phyloP scores from a whole-genome alignment of 1,140 invertebrate species.

The Hylaeus volcanicus region DNA sequence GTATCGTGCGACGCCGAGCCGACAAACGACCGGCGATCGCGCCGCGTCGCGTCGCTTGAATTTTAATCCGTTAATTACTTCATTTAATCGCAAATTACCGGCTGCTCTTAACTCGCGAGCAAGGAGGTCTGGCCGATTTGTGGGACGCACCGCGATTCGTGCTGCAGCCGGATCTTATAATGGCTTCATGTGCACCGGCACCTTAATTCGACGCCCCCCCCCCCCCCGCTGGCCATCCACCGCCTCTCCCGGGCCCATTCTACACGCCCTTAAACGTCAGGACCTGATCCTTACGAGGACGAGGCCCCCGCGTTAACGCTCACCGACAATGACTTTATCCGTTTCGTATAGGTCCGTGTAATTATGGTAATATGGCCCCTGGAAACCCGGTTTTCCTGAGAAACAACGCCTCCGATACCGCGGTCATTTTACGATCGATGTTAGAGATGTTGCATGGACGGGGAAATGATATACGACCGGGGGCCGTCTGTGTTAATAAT shows the following conservation, averaged over 20 bases:
- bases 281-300: conserved; percentile 39
- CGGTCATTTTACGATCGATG: conserved; percentile 30
- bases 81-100: conserved; percentile 70
- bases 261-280: conserved; percentile 41
- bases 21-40: conserved; percentile 57
- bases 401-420: conserved; percentile 10
- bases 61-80: conserved; percentile 72
- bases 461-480: conserved; percentile 10
- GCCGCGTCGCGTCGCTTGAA: conserved; percentile 62
- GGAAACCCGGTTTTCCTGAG: conserved; percentile 23
- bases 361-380: conserved; percentile 38
- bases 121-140: conserved; percentile 50
- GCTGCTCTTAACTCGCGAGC: conserved; percentile 54
- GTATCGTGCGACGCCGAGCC: conserved; percentile 45
- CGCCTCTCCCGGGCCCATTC: too few relatives aligned
- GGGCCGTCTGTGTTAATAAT: not conserved
- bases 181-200: conserved; percentile 46
- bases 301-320: conserved; percentile 13
- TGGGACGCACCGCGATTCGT: conserved; percentile 21
- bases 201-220: conserved; percentile 41
- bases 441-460: not conserved
- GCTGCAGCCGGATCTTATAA: conserved; percentile 32
- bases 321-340: conserved; percentile 40
- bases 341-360: conserved; percentile 27
- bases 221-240: not conserved